Conservation (phyloP, 2,888 invertebrate genomes). For the Malachius bipustulatus region DNA sequence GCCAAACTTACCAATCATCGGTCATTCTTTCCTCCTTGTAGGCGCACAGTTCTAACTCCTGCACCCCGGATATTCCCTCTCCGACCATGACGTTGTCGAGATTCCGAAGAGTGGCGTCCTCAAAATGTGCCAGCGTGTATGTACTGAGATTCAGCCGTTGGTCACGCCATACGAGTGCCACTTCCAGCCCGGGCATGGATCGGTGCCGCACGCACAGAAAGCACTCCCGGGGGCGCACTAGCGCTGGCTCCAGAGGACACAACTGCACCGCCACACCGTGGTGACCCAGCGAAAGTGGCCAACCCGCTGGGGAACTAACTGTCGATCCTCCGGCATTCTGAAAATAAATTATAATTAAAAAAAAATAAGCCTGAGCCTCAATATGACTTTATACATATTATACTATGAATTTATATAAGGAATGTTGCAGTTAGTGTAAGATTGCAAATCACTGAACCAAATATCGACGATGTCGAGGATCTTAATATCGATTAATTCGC, state of each 20-base stretch:
- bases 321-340: constrained; percentile 44
- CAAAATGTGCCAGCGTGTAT: constrained; percentile 32
- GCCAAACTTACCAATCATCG: no score
- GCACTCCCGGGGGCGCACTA: constrained; percentile 50
- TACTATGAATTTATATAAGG: no score
- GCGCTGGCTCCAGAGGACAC: constrained; percentile 48
- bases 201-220: constrained; percentile 46
- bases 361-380: no score
- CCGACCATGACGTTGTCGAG: constrained; percentile 34
- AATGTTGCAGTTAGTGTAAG: no score
- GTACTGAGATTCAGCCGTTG: constrained; percentile 26
- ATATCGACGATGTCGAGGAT: no score
- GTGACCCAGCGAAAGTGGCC: constrained; percentile 51
- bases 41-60: constrained; percentile 30
- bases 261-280: constrained; percentile 52
- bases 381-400: no score
- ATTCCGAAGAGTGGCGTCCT: constrained; percentile 24
- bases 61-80: constrained; percentile 26
- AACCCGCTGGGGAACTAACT: constrained; percentile 43
- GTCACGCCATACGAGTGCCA: constrained; percentile 32
- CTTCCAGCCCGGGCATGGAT: constrained; percentile 28
- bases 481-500: no score
- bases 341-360: constrained; percentile 29
- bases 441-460: no score
- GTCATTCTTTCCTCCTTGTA: no score